Evolutionary conservation across 2,797 vertebrate species (phyloP).

Genomic region (Pteronotus mesoamericanus): DNA sequence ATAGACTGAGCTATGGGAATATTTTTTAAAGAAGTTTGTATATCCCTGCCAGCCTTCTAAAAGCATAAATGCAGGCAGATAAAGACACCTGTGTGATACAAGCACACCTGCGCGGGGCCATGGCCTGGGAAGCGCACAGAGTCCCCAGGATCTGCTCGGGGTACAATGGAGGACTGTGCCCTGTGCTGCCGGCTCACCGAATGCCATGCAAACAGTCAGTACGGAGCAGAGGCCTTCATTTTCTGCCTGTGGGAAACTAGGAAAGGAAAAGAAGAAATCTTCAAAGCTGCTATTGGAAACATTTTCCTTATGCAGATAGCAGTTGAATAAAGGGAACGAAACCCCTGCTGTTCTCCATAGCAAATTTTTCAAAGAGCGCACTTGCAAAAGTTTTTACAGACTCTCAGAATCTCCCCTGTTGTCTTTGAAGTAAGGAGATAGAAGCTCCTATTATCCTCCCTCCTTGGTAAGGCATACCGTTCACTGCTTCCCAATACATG

Average conservation of each 20-base stretch:
- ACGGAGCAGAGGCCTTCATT: background rate
- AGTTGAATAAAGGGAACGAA: background rate
- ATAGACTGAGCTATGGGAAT: background rate
- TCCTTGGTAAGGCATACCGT: background rate
- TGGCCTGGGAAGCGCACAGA: background rate
- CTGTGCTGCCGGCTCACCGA: background rate
- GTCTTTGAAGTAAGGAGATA: slow-evolving; percentile 61
- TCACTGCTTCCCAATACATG: slow-evolving; percentile 4
- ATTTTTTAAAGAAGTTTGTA: background rate
- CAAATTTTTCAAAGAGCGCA: slow-evolving; percentile 33
- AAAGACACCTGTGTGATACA: background rate
- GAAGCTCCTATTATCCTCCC: slow-evolving; percentile 25
- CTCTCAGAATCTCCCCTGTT: background rate
- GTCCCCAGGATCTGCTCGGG: background rate
- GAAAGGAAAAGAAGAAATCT: slow-evolving; percentile 32
- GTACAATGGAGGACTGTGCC: background rate
- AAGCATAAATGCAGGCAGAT: background rate
- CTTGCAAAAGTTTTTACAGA: slow-evolving; percentile 28
- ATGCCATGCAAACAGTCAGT: background rate
- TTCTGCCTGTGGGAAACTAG: background rate
- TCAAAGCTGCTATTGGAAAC: slow-evolving; percentile 41
- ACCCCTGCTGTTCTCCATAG: background rate
- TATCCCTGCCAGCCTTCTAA: background rate
- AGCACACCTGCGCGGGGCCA: background rate
- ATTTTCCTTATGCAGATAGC: slow-evolving; percentile 39